phyloP scores from a whole-genome alignment of 2,888 invertebrate species.

The Nemotelus pantherinus region DNA sequence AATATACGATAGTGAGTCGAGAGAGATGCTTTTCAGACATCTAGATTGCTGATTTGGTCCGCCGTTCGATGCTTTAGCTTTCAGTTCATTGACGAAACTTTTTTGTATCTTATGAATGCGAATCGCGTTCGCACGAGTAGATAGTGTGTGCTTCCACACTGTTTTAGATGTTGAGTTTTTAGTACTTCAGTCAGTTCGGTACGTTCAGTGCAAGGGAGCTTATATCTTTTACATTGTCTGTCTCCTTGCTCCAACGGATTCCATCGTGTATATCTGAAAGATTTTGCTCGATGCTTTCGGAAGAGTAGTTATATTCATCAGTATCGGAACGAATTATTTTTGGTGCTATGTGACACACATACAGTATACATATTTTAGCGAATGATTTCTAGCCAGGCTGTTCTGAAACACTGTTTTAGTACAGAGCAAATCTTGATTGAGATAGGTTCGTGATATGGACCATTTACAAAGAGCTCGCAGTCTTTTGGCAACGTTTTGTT shows the following conservation, averaged over 20 bases:
- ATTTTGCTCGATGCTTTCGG: neutral
- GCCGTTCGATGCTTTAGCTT: conserved; percentile 8
- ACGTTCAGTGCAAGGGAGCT: too few species aligned
- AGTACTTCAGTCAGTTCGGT: conserved; percentile 4
- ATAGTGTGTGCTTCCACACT: neutral
- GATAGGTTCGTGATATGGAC: conserved; percentile 48
- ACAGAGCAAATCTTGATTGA: conserved; percentile 47
- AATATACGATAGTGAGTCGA: neutral
- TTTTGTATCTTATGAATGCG: conserved; percentile 1
- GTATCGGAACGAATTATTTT: conserved; percentile 31
- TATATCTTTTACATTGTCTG: too few species aligned
- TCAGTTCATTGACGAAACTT: conserved; percentile 26
- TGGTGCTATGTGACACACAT: conserved; percentile 37
- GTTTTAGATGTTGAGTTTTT: conserved; percentile 5
- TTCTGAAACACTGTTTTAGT: conserved; percentile 42
- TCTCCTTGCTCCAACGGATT: too few species aligned
- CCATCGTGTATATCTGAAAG: conserved; percentile 9
- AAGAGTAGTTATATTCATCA: neutral
- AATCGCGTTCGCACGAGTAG: neutral
- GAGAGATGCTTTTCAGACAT: neutral
- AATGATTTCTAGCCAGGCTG: conserved; percentile 20
- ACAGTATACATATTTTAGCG: neutral
- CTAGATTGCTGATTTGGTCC: neutral
- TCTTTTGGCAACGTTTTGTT: conserved; percentile 33
- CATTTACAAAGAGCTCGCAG: conserved; percentile 19